These are phyloP conservation scores for Anguilla japonica DNA, from an alignment of 2,113 vertebrate species.

Conservation along the genomic window DNA sequence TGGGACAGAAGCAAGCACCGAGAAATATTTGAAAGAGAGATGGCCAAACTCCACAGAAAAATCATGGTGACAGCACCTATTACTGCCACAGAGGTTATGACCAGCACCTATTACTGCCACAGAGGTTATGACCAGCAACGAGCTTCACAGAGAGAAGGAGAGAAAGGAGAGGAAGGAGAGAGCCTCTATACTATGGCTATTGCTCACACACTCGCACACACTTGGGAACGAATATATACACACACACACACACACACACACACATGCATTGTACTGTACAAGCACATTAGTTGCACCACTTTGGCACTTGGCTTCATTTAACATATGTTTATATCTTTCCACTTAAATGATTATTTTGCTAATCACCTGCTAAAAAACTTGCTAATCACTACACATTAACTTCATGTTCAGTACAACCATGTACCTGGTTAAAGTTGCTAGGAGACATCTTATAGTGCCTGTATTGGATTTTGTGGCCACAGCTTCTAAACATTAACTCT, in stretches of 20 bases:
- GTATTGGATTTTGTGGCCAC: background rate
- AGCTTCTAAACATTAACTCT: conserved; percentile 7
- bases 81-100: background rate
- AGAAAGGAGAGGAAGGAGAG: background rate
- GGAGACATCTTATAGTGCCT: background rate
- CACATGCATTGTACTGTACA: too few relatives aligned
- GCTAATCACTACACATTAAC: background rate
- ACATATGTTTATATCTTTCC: too few relatives aligned
- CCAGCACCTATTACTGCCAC: background rate
- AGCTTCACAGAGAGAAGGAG: background rate
- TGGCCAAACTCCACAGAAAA: background rate
- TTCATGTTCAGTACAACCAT: background rate
- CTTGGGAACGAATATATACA: background rate
- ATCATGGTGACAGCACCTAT: background rate
- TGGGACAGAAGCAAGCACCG: background rate
- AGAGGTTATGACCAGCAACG: background rate
- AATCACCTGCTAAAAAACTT: background rate
- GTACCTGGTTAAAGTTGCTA: background rate
- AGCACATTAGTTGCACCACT: too few relatives aligned
- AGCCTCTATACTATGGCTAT: background rate
- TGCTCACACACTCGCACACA: background rate
- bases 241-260: too few relatives aligned
- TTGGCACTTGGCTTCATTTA: too few relatives aligned
- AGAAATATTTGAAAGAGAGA: background rate
- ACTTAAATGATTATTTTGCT: too few relatives aligned